Evolutionary conservation across 2,797 vertebrate genomes (phyloP).

Genomic region (Myripristis murdjan): DNA sequence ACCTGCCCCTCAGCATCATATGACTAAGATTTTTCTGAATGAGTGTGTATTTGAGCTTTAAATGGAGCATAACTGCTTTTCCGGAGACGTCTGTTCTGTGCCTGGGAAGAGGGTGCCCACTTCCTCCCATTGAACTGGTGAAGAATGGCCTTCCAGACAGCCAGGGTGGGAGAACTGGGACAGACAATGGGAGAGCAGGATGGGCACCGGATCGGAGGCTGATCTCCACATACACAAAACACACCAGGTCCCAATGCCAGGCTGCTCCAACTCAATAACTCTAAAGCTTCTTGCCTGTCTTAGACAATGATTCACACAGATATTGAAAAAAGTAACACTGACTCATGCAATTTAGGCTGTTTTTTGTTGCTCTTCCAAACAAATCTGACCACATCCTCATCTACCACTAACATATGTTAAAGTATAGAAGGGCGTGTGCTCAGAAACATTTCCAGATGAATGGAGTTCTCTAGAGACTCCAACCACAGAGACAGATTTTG

Average conservation of each 20-base stretch:
- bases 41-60: constrained; percentile 39
- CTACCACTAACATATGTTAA: neutral
- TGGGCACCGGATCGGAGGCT: constrained; percentile 64
- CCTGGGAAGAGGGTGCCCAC: constrained; percentile 69
- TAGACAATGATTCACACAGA: constrained; percentile 21
- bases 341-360: constrained; percentile 18
- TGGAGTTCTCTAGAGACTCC: neutral
- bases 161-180: constrained; percentile 73
- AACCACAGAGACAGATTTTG: neutral
- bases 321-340: too few relatives aligned
- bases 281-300: constrained; percentile 6
- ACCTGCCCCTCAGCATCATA: neutral
- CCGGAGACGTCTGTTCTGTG: constrained; percentile 38
- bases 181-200: constrained; percentile 77
- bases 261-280: constrained; percentile 14
- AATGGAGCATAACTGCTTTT: constrained; percentile 41
- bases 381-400: neutral
- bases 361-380: neutral
- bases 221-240: constrained; percentile 51
- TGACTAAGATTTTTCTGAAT: constrained; percentile 12
- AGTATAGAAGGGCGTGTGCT: too few relatives aligned
- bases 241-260: constrained; percentile 28
- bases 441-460: too few relatives aligned
- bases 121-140: constrained; percentile 80
- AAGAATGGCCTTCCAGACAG: constrained; percentile 73